Percentiles rank a stretch among this genome's conserved stretches.
phyloP scores from a whole-genome alignment of 2,888 invertebrate species.

The Drosophila eohydei region DNA sequence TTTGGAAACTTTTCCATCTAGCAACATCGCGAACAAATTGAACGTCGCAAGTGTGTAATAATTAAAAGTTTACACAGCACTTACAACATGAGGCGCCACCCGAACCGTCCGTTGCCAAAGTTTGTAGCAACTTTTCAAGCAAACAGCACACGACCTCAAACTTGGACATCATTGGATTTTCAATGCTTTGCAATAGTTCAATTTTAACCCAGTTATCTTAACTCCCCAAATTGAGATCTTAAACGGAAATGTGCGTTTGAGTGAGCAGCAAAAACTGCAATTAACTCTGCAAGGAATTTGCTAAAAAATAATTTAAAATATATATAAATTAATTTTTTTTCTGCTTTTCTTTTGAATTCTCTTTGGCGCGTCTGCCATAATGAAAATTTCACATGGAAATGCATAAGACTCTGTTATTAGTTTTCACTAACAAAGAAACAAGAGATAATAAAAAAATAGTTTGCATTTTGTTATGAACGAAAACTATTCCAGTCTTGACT shows the following conservation, averaged over 20 bases:
- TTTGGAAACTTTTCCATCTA: constrained; percentile 70
- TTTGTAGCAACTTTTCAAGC: constrained; percentile 63
- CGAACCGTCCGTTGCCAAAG: constrained; percentile 32
- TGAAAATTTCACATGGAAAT: not conserved
- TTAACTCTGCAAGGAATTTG: not conserved
- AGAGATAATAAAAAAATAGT: constrained; percentile 6
- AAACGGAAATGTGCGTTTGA: not conserved
- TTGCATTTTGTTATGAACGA: not conserved
- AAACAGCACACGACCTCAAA: constrained; percentile 33
- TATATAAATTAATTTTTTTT: not conserved
- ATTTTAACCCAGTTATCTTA: constrained; percentile 52
- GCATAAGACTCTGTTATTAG: not conserved
- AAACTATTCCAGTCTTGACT: not conserved
- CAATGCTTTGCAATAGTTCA: constrained; percentile 15
- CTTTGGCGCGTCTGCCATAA: not conserved
- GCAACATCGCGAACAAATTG: constrained; percentile 71
- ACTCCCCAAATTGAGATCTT: constrained; percentile 12
- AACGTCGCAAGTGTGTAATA: constrained; percentile 70
- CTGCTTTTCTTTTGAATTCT: not conserved
- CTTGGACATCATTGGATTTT: constrained; percentile 13
- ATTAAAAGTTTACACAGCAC: constrained; percentile 65
- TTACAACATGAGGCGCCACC: constrained; percentile 19
- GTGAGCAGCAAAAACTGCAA: not conserved
- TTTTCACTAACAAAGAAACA: not conserved
- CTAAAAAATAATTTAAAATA: not conserved